These are phyloP conservation scores for Pheosia tremula DNA, from an alignment of 2,888 invertebrate genomes.

Conservation along the genomic window DNA sequence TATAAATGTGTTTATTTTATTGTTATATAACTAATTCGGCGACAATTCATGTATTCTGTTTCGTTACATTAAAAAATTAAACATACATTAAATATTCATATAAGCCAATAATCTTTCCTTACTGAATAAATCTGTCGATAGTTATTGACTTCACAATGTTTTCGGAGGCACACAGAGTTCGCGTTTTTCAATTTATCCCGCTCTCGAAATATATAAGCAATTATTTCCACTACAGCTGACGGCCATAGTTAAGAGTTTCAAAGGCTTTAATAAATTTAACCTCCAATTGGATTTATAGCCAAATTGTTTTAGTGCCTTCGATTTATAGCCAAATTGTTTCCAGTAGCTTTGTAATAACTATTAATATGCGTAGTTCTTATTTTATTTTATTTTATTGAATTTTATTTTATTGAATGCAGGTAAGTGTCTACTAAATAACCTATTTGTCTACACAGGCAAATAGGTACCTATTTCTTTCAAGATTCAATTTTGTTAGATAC, in stretches of 20 bases:
- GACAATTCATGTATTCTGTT: neutral
- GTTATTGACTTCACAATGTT: neutral
- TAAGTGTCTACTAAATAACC: no score
- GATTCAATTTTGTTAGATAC: no score
- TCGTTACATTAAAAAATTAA: neutral
- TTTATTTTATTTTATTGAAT: no score
- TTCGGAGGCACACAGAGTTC: neutral
- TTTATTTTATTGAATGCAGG: no score
- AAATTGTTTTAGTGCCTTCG: no score
- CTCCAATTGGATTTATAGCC: neutral
- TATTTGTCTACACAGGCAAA: no score
- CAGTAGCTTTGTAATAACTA: neutral
- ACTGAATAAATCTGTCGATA: neutral
- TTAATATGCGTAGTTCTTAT: neutral
- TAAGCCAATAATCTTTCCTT: neutral
- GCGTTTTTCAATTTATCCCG: neutral
- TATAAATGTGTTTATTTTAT: no score
- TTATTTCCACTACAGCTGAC: conserved; percentile 1
- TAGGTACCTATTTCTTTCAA: no score
- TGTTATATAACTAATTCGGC: no score
- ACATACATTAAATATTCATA: neutral
- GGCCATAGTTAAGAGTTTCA: neutral
- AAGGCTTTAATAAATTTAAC: neutral
- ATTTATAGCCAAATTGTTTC: neutral
- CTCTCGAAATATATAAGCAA: neutral